Evolutionary conservation across 2,797 vertebrate species (phyloP), one percentile per base, ranked within the genome.

Genomic region (Poeciliopsis turneri): DNA sequence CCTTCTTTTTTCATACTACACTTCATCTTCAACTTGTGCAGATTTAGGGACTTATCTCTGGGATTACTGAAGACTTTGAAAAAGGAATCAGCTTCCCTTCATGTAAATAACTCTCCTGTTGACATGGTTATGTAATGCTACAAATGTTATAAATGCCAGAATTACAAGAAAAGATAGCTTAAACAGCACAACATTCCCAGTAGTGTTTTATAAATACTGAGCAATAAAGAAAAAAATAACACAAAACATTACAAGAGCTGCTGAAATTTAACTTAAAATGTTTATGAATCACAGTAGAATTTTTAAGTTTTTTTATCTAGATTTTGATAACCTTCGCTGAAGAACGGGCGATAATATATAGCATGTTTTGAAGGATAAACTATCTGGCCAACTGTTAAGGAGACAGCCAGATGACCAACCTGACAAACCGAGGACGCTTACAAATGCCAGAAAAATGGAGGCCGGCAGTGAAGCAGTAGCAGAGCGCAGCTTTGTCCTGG

Each of bases 41-140:
- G 41, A 75, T 61, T 30, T 61, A 59, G n/a, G 57, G n/a, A 61
- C 55, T 61, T 75, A 61, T 45, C 57, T 75, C 28, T 28, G 39
- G 28, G 12, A 53, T 57, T 28, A 47, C 0, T 59, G 43, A 46
- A 46, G 43, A 30, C n/a, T 41, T 68, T 71, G 13, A 46, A 71
- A 71, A 71, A 71, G 68, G 43, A 71, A 71, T 71, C 68, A 71
- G 68, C 68, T 71, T 71, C 46, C 13, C 43, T 71, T 28, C 43
- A 7, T 46, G 68, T 71, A 74, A 55, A 74, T 74, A 73, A 73
- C 33, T 53, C 51, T 74, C 39, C 72, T 55, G 72, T 57, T 57
- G 72, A 55, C 33, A 74, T 74, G 51, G 36, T 74, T 74, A 74
- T 74, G 72, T 55, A 74, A 55, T 41, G 8, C 25, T 55, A 41